Base-by-base conservation (phyloP, 2,113 vertebrate genomes). In the Potamarius usumacintae region DNA sequence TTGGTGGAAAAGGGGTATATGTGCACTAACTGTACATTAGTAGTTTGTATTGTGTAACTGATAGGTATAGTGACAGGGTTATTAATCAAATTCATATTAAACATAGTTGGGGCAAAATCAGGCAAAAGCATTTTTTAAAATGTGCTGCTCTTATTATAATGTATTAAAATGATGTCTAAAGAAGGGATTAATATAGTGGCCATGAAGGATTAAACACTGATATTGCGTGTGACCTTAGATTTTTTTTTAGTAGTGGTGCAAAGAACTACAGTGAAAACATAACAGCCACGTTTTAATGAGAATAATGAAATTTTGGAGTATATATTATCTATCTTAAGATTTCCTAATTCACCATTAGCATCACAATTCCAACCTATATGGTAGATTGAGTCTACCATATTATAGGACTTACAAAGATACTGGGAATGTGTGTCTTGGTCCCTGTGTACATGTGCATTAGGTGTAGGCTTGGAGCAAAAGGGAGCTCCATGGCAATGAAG, bases 401-500 rank as follows among this genome's bases (percentile, higher is more conserved):
- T 48, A 34, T 58, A 17, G 17, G 15, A 34, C 10, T 9, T 80
- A 11, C 2, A 58, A 42, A 20, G 53, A 11, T 34, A 58, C 27
- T 5, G 27, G 27, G 17, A 80, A 82, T 82, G 79, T 48, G 9
- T 42, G 18, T 12, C 30, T 22, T 82, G 30, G 18, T 62, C 57
- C 57, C 18, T 62, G 18, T 82, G 55, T 58, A 79, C 14, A 30
- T 79, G 12, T 7, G 17, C 2, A 0, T 78, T 57, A 79, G 18
- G n/a, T 57, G 7, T 82, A 62, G 30, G 79, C 58, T 62, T 82
- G 18, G 27, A 42, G 55, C 57, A 12, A 81, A 42, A 60, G 27
- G 78, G 10, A 60, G 79, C 79, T 82, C 79, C 79, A 82, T 82
- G 79, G 79, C 79, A 62, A 82, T 82, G 30, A 82, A 82, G 30